These are phyloP conservation scores for Tenualosa ilisha DNA, from an alignment of 2,797 vertebrate species.

Conservation along the genomic window DNA sequence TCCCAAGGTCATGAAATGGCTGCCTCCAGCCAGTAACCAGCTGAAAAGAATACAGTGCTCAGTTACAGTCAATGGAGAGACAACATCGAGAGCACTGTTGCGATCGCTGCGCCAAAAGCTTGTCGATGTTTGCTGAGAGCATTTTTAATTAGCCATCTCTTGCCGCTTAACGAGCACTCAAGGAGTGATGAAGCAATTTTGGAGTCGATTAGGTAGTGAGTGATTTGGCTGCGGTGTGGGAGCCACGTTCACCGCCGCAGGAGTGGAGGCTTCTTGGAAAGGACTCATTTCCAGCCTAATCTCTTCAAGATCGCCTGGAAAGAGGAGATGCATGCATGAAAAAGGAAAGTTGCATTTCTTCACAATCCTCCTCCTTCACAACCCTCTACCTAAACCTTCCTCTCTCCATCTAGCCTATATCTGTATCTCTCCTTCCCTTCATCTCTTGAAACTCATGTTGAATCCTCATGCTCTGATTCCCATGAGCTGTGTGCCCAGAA, in stretches of 20 bases:
- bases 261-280: constrained; percentile 43
- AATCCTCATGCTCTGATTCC: neutral
- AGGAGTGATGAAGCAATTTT: constrained; percentile 65
- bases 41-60: constrained; percentile 23
- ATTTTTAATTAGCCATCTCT: constrained; percentile 69
- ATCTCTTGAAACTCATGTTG: neutral
- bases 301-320: neutral
- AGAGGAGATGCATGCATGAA: neutral
- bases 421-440: neutral
- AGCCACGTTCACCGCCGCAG: constrained; percentile 39
- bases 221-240: constrained; percentile 59
- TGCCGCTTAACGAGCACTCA: constrained; percentile 55
- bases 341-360: neutral
- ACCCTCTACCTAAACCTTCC: neutral
- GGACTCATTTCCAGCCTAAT: neutral
- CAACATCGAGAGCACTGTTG: constrained; percentile 35
- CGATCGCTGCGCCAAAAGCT: constrained; percentile 57
- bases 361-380: neutral
- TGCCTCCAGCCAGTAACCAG: constrained; percentile 2
- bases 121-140: constrained; percentile 60
- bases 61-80: constrained; percentile 47
- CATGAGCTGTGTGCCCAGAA: neutral
- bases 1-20: constrained; percentile 66
- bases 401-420: neutral
- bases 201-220: constrained; percentile 64